Base-by-base conservation (phyloP, 1,140 invertebrate species). In the Procambarus virginalis region DNA sequence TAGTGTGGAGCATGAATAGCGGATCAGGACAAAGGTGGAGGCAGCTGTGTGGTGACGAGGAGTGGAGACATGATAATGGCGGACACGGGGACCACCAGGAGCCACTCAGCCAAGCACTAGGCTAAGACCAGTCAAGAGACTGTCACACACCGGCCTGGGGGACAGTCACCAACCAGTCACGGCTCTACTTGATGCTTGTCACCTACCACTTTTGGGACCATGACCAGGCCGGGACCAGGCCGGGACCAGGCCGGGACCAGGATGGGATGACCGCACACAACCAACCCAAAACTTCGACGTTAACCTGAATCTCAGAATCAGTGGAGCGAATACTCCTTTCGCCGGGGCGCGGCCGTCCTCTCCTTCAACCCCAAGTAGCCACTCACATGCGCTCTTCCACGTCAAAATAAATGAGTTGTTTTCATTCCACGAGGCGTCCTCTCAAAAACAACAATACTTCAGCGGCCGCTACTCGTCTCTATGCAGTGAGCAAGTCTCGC, bases 381-480 rank as follows among this genome's bases (percentile, higher is more conserved):
- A 48, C 76, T 78, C 76, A 48, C 46, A 49, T n/a, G 76, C 76
- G 48, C 68, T 88, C 86, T 82, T 89, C 68, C 49, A 64, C 79
- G 79, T 76, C 86, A 83, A 70, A 82, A 89, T 89, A 89, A 89
- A 89, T 89, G 86, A 89, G 79, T 83, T 89, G 86, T 76, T 89
- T 89, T 89, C 86, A 89, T 89, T 83, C 86, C 79, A 70, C 80
- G 86, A 83, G 81, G 86, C 86, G 80, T 89, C 86, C 80, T 89
- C 77, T 76, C 46, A 55, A 89, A n/a, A 89, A 89, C 86, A 83
- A 89, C 86, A 76, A 76, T 82, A 70, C 86, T 75, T 83, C 70
- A 82, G 45, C 68, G 78, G 46, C 55, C 85, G 46, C 58, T 20
- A 68, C 76, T 55, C 17, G 49, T 45, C 75, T 2, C 20, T 1